These are phyloP conservation scores for Troilus luridus DNA, from an alignment of 2,888 invertebrate genomes.

Conservation along the genomic window DNA sequence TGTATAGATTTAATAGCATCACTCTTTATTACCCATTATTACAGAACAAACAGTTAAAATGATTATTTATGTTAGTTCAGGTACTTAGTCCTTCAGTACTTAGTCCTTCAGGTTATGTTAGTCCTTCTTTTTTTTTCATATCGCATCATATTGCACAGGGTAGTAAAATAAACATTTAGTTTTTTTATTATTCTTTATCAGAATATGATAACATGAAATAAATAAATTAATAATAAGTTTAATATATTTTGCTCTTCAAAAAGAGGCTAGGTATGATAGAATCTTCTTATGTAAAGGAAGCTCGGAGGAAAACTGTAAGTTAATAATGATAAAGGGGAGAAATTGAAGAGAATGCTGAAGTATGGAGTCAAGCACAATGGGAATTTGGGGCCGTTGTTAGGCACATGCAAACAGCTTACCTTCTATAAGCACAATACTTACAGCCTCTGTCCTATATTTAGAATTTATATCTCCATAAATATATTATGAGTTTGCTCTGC, in stretches of 20 bases:
- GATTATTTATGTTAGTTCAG: too few relatives aligned
- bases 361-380: background rate
- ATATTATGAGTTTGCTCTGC: background rate
- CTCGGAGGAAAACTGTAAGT: background rate
- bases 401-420: background rate
- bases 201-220: too few relatives aligned
- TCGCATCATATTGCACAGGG: too few relatives aligned
- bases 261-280: background rate
- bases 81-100: too few relatives aligned
- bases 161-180: too few relatives aligned
- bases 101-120: too few relatives aligned
- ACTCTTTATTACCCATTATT: too few relatives aligned
- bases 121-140: too few relatives aligned
- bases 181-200: too few relatives aligned
- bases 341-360: constrained; percentile 5
- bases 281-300: background rate
- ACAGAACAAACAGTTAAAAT: too few relatives aligned
- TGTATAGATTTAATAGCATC: too few relatives aligned
- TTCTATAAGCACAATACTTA: background rate
- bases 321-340: background rate
- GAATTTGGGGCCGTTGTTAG: background rate
- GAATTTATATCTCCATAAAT: background rate
- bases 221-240: too few relatives aligned
- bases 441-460: background rate
- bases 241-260: background rate